Base-by-base conservation (phyloP, 2,888 invertebrate species). In the Rosalia funebris region DNA sequence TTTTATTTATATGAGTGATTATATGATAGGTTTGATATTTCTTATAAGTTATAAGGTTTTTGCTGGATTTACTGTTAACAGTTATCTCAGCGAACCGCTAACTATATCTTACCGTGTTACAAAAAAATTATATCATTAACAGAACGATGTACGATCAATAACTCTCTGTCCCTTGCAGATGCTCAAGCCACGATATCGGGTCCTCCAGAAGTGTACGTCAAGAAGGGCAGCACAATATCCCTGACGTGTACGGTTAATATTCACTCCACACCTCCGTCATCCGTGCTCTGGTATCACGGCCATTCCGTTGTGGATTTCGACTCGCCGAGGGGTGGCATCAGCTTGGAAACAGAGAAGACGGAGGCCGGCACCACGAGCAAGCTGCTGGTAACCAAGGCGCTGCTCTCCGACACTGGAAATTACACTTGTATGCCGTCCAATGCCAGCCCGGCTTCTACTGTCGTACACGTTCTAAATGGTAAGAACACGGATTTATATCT, bases 141-240 rank as follows among this genome's bases (percentile, higher is more conserved):
- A n/a, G n/a, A n/a, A n/a, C n/a, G n/a, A n/a, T n/a, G n/a, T n/a
- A n/a, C n/a, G n/a, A n/a, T n/a, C n/a, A n/a, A n/a, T n/a, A n/a
- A n/a, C n/a, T n/a, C n/a, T n/a, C 25, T 25, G 3, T 63, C 60
- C 59, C 12, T 84, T 87, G 70, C 87, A 94, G 93, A 93, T 76
- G 93, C 94, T 25, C 91, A 92, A 77, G 94, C 94, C 44, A 89
- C 88, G 79, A 94, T 94, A 78, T 88, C 90, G 81, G 93, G 93
- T 63, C 91, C 93, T 39, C 89, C 91, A 72, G 94, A 94, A 76
- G 91, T 93, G 71, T 93, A 91, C 82, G 94, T 94, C 76, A 93
- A 93, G 84, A 91, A 91, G 80, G 94, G 94, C 74, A 93, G 93
- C 81, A 94, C 93, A 70, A 94, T 94, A 84, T 93, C 93, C 72